Percentiles rank a stretch among this genome's conserved stretches.
These are phyloP conservation scores for Hippocampus abdominalis DNA, from an alignment of 2,113 vertebrate species.

Conservation along the genomic window DNA sequence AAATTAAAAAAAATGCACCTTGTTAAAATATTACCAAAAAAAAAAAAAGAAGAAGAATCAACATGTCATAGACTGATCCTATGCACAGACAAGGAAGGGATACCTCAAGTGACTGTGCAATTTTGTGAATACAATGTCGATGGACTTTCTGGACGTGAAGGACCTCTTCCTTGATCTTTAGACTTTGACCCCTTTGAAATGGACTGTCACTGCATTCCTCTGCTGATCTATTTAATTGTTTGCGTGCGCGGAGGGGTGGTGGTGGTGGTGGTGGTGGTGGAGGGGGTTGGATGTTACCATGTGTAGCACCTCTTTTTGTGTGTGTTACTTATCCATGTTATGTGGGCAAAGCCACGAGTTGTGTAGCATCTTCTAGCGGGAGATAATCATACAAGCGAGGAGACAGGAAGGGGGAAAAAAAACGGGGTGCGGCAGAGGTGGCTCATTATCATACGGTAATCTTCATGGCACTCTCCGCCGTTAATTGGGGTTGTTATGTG, in stretches of 20 bases:
- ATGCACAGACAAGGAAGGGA: constrained; percentile 55
- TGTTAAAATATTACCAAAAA: constrained; percentile 54
- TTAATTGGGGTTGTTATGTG: constrained; percentile 11
- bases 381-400: constrained; percentile 69
- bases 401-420: constrained; percentile 36
- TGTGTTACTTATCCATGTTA: constrained; percentile 34
- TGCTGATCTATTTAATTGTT: constrained; percentile 47
- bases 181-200: constrained; percentile 57
- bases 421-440: constrained; percentile 29
- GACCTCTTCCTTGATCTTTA: constrained; percentile 58
- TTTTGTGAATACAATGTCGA: constrained; percentile 54
- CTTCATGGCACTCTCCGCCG: constrained; percentile 20
- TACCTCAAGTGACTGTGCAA: constrained; percentile 56
- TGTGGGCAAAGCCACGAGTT: constrained; percentile 60
- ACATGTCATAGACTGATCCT: constrained; percentile 56
- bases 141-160: constrained; percentile 23
- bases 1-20: constrained; percentile 77
- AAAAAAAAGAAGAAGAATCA: constrained; percentile 38
- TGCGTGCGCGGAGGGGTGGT: neutral
- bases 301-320: constrained; percentile 46
- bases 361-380: constrained; percentile 71
- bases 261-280: too few relatives aligned
- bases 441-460: constrained; percentile 16
- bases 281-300: constrained; percentile 26
- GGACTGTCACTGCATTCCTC: constrained; percentile 55